Conservation (phyloP, 2,888 invertebrate species). For the Antheraea assamensis region DNA sequence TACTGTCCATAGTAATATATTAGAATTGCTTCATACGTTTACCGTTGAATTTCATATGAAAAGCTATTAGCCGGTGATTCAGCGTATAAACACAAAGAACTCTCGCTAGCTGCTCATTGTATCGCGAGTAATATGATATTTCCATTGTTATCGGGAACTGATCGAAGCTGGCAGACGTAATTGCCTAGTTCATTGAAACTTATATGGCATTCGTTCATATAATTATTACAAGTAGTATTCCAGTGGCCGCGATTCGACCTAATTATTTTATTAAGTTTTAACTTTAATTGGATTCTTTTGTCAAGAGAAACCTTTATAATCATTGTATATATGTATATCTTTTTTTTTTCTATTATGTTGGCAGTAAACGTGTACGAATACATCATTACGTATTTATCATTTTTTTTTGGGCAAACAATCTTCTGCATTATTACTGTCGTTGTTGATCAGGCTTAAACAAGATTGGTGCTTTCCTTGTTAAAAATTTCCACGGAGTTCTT, state of each 20-base stretch:
- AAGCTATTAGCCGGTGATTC: background rate
- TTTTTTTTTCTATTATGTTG: no score
- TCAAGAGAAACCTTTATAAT: no score
- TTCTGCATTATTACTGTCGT: no score
- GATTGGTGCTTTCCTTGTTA: no score
- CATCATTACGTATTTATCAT: no score
- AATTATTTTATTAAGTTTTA: no score
- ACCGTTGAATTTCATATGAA: background rate
- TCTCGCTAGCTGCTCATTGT: background rate
- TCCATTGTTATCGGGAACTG: background rate
- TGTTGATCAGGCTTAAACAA: no score
- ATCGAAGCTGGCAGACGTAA: background rate
- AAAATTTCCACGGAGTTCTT: no score
- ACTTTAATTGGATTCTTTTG: no score
- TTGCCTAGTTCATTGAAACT: constrained; percentile 18
- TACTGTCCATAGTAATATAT: background rate
- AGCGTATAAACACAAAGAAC: background rate
- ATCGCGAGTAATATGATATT: background rate
- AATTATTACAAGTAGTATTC: background rate
- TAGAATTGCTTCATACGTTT: background rate
- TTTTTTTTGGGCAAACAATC: no score
- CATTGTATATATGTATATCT: no score
- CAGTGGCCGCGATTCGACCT: background rate
- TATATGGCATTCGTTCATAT: constrained; percentile 19
- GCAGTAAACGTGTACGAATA: no score